Conservation (phyloP, 1,140 invertebrate species). For the Tetraneura akinire region DNA sequence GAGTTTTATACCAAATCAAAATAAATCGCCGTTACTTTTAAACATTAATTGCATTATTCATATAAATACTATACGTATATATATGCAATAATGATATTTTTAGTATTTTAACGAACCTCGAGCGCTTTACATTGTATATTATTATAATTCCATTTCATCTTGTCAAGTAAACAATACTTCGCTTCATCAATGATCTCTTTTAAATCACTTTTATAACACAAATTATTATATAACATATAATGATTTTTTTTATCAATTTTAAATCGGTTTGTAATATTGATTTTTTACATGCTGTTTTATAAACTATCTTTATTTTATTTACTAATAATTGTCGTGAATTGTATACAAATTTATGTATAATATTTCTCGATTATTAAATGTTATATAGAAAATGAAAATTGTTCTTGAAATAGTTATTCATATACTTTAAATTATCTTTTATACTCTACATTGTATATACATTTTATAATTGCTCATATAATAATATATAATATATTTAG, state of each 20-base stretch:
- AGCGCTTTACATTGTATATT: neutral
- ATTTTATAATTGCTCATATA: constrained; percentile 39
- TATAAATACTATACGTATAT: neutral
- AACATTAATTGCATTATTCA: neutral
- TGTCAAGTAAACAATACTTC: neutral
- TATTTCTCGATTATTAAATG: constrained; percentile 14
- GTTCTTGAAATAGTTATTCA: neutral
- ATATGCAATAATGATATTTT: neutral
- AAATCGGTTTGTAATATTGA: neutral
- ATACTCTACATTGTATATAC: constrained; percentile 18
- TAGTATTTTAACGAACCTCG: neutral
- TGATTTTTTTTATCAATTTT: neutral
- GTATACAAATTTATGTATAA: constrained; percentile 27
- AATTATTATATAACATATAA: neutral
- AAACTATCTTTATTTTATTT: neutral
- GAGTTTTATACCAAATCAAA: constrained; percentile 35
- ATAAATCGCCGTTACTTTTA: neutral
- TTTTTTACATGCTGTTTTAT: constrained; percentile 2
- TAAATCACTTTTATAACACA: neutral
- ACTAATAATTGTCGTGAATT: constrained; percentile 11
- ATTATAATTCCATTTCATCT: neutral
- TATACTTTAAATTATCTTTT: neutral
- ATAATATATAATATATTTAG: neutral
- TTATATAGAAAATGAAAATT: neutral
- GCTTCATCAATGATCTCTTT: constrained; percentile 40